phyloP scores from a whole-genome alignment of 2,797 vertebrate genomes.

The Enteromius treurensis region DNA sequence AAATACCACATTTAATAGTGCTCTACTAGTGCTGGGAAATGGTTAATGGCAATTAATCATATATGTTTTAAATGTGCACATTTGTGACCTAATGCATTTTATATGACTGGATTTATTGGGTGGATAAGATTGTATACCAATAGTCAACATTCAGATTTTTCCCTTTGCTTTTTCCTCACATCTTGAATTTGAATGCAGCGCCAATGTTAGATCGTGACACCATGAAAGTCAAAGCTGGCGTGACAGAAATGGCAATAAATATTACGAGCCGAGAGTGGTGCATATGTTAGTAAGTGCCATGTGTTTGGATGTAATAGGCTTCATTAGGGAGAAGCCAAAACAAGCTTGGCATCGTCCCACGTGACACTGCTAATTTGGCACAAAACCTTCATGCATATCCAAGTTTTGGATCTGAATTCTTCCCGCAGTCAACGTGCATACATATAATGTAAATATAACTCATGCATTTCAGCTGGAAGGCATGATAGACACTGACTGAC shows the following conservation, averaged over 20 bases:
- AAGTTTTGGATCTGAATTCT: not conserved
- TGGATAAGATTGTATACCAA: not conserved
- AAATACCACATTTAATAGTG: too few species aligned
- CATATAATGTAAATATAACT: not conserved
- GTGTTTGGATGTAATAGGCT: conserved; percentile 28
- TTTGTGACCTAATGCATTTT: not conserved
- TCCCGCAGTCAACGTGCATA: not conserved
- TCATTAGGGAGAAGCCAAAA: conserved; percentile 21
- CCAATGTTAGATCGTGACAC: not conserved
- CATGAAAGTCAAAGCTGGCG: conserved; percentile 6
- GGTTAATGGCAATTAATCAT: too few species aligned
- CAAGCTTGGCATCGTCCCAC: conserved; percentile 17
- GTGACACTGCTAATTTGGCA: conserved; percentile 18
- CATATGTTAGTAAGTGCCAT: conserved; percentile 35
- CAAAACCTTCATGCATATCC: not conserved
- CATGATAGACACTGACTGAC: not conserved
- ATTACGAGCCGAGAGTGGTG: not conserved
- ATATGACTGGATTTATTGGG: not conserved
- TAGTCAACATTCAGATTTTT: not conserved
- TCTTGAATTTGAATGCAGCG: conserved; percentile 5
- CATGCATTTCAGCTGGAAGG: conserved; percentile 7
- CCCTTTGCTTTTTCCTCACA: not conserved
- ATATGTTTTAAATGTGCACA: not conserved
- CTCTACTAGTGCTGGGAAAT: too few species aligned
- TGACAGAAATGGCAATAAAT: conserved; percentile 25